Percentiles rank a stretch among this genome's conserved stretches.
phyloP scores from a whole-genome alignment of 2,113 vertebrate genomes.

The Piaya cayana region DNA sequence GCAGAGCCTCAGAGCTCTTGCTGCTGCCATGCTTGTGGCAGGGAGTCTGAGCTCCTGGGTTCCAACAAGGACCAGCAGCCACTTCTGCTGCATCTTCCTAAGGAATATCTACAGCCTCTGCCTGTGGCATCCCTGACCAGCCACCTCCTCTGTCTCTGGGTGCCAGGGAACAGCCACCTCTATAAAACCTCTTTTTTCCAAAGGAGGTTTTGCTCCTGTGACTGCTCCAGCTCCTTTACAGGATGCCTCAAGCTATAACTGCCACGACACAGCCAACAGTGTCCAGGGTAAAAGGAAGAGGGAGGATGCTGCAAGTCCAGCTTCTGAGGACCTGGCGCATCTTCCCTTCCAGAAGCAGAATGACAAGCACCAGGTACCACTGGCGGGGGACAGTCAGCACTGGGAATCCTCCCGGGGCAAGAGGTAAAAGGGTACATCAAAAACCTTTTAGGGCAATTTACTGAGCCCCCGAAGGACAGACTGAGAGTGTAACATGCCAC shows the following conservation, averaged over 20 bases:
- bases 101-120: background rate
- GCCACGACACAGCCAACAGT: rapidly evolving
- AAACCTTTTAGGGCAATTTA: rapidly evolving
- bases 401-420: background rate
- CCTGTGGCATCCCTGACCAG: background rate
- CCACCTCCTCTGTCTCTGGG: background rate
- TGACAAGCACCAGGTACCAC: background rate
- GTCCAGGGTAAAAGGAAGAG: too few relatives aligned
- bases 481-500: rapidly evolving
- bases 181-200: background rate
- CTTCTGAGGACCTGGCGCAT: rapidly evolving
- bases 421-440: background rate
- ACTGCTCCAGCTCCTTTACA: background rate
- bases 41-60: background rate
- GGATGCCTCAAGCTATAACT: background rate
- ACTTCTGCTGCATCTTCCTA: background rate
- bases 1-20: background rate
- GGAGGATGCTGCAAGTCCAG: background rate
- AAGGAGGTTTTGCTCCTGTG: background rate
- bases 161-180: background rate
- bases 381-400: background rate
- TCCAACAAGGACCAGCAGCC: rapidly evolving
- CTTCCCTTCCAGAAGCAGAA: background rate
- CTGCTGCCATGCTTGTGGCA: rapidly evolving
- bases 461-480: background rate